Base-by-base conservation (phyloP, 2,797 vertebrate genomes). In the Melopsittacus undulatus region DNA sequence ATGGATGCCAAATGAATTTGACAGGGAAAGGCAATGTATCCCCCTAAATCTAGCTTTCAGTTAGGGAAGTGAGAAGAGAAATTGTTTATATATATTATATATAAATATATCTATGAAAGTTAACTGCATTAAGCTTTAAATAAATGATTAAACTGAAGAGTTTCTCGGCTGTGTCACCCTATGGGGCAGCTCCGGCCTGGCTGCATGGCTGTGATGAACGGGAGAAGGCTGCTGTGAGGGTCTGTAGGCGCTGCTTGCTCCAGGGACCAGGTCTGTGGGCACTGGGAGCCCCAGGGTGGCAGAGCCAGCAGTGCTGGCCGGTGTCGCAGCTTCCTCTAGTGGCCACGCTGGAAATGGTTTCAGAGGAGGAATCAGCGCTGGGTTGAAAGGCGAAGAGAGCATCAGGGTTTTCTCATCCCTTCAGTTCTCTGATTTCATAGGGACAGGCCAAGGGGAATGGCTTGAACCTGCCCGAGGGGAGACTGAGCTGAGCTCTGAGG, bases 251-350 rank as follows among this genome's bases (percentile, higher is more conserved):
- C 30, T 11, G 8, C 42, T 43, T 18, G 17, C 49, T 51, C 6
- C 27, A 51, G 16, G 49, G 49, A 51, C 29, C 49, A 6, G 30
- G 19, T 32, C 30, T 32, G 52, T 32, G 9, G 30, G 54, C 32
- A 22, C 6, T 56, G 48, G 14, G 14, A 9, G 48, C 48, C 26
- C 24, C 24, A 49, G 13, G 48, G 48, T 16, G 22, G n/a, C 56
- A 11, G 22, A 57, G n/a, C 56, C 56, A 9, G 19, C 54, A 7
- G 32, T 34, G 32, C 54, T 57, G n/a, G 56, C n/a, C n/a, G 1
- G 89, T 64, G 89, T 48, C 73, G 6, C 92, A 92, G 95, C 95
- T 93, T 96, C 95, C 95, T 97, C 94, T 96, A 93, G 96, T 3
- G 95, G 94, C 90, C 79, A 17, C 24, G 21, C 23, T 21, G 14